These are phyloP conservation scores for Mimachlamys varia DNA, from an alignment of 2,888 invertebrate genomes.

Conservation along the genomic window DNA sequence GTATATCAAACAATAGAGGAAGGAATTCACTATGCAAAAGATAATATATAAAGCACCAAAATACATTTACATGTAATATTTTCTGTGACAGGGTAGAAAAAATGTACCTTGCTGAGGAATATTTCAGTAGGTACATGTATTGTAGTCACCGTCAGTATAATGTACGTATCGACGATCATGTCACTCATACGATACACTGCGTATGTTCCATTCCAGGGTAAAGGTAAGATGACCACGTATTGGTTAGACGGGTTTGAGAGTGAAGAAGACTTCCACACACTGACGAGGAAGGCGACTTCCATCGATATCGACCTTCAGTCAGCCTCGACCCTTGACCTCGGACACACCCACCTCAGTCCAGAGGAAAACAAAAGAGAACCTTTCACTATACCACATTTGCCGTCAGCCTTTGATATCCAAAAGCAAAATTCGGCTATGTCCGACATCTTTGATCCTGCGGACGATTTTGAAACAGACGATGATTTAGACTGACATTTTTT, in stretches of 20 bases:
- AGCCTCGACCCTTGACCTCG: background rate
- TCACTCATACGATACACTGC: too few relatives aligned
- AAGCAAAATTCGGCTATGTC: conserved; percentile 24
- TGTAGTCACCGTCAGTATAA: background rate
- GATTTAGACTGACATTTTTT: background rate
- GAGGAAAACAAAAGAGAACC: background rate
- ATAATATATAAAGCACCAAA: too few relatives aligned
- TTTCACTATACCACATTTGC: conserved; percentile 36
- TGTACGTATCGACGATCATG: background rate
- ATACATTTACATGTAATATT: too few relatives aligned
- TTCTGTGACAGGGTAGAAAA: too few relatives aligned
- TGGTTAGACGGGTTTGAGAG: conserved; percentile 66
- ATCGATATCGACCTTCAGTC: conserved; percentile 20
- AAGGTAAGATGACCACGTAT: conserved; percentile 74
- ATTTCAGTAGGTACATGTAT: too few relatives aligned
- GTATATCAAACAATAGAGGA: too few relatives aligned
- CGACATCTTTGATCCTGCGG: conserved; percentile 39
- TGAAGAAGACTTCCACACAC: background rate
- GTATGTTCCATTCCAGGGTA: conserved; percentile 64
- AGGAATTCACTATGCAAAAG: too few relatives aligned
- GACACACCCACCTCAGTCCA: background rate
- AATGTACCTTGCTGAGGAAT: too few relatives aligned
- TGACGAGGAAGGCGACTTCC: background rate
- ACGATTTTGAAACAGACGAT: background rate
- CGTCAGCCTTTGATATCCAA: conserved; percentile 40